Base-by-base conservation (phyloP, 2,888 invertebrate species). In the Pegoplata infirma region DNA sequence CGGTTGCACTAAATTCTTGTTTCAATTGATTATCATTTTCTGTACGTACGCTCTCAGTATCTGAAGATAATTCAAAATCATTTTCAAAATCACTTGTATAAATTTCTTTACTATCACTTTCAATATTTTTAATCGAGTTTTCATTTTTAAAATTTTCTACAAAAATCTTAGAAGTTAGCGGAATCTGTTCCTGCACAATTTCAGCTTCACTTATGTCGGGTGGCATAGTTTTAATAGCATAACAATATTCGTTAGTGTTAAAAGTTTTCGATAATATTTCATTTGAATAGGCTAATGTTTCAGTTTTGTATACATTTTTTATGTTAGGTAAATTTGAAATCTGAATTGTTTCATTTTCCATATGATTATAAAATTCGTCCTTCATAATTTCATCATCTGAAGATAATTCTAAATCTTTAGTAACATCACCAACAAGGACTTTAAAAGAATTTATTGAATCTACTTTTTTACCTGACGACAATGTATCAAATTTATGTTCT, bases 31-130 rank as follows among this genome's bases (percentile, higher is more conserved):
- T 40, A 40, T 40, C 36, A 10, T 1, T 2, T 4, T 40, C 36
- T n/a, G 1, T 10, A 8, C 8, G 32, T 32, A 10, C 32, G 47
- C 51, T 58, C 46, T 79, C 75, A n/a, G 66, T 36, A 8, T 79
- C 75, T 7, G 71, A 75, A 4, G 75, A 75, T 51, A 79, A 4
- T 63, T 75, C 79, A 12, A 79, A 67, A 75, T 79, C 79, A 14
- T 79, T 75, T 63, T 67, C 79, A 47, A 79, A 63, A 36, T 67
- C 71, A 72, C 36, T 75, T 7, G 51, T 5, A 53, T 64, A 36
- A 1, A 3, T 32, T 23, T 21, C 36, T 40, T 40, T 12, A 4
- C n/a, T n/a, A 4, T n/a, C n/a, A 40, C n/a, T 40, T 12, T 40
- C 36, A 40, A 40, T 40, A 12, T 10, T 2, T 5, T 40, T n/a